Evolutionary conservation across 2,888 invertebrate genomes (phyloP), one percentile per base, ranked within the genome.

Genomic region (Apodemia hepburni): DNA sequence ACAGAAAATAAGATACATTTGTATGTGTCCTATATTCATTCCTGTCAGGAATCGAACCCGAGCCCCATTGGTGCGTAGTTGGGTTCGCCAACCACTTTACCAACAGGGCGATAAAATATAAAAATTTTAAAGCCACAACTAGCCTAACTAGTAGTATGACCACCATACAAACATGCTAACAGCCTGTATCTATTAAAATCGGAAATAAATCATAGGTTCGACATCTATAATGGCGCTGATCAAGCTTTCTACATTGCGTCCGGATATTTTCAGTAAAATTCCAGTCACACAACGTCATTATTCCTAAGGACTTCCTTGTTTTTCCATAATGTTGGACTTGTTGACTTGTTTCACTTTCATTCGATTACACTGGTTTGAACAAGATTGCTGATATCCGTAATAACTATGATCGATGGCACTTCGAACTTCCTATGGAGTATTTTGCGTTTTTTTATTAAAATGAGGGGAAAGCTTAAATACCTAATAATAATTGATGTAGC

Each of bases 221-320:
- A 51, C 12, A 22, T 5, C 51, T 18, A 4, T 51, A 51, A 22
- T 27, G 27, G 51, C 11, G 51, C 9, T 15, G 49, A 18, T 12
- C 18, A 22, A 47, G 61, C 61, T 61, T 61, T 61, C 61, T 33
- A 45, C 11, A 42, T 54, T 6, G 47, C 18, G 15, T 22, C 59
- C 22, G 27, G 47, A 58, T 61, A 58, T 58, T 47, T 58, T 29
- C 61, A 38, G 29, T 47, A 58, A 45, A 61, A 61, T 15, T 61
- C 61, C 33, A 47, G 61, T 61, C 29, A 57, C 33, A 58, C 61
- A 58, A 58, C 58, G 61, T 61, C 61, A 58, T 61, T 58, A 58
- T 42, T 42, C 42, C 15, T 27, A 61, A 51, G 12, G 42, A 60
- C 49, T 61, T 58, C 49, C 45, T 47, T 18, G 61, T 54, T n/a